Conservation (phyloP, 1,140 invertebrate genomes). For the Solenopsis invicta region DNA sequence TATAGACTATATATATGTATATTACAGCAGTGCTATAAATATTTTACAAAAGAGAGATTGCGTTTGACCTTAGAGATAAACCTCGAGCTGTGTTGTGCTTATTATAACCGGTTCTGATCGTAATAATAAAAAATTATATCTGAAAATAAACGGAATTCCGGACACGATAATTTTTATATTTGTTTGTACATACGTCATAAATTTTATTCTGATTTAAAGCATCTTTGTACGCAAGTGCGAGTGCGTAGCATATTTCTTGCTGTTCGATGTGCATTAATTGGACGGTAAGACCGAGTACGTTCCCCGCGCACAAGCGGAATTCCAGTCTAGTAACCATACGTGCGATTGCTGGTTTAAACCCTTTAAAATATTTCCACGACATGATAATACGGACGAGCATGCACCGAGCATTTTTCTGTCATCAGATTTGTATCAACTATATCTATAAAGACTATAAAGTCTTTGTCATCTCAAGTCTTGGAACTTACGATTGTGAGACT, state of each 20-base stretch:
- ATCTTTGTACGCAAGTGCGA: constrained; percentile 38
- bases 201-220: constrained; percentile 3
- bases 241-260: constrained; percentile 60
- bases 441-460: not conserved
- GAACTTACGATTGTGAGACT: not conserved
- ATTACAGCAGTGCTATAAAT: not conserved
- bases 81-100: not conserved
- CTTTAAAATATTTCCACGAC: constrained; percentile 69
- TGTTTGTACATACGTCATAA: not conserved
- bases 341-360: constrained; percentile 64
- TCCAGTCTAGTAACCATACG: constrained; percentile 81
- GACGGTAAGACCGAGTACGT: constrained; percentile 67
- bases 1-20: not conserved
- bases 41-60: constrained; percentile 26
- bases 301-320: constrained; percentile 74
- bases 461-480: not conserved
- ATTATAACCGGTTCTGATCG: constrained; percentile 16
- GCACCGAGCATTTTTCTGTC: not conserved
- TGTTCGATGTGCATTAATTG: constrained; percentile 75
- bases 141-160: constrained; percentile 6
- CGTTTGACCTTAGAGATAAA: constrained; percentile 45
- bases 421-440: not conserved
- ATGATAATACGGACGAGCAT: not conserved
- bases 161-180: not conserved
- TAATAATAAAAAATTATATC: constrained; percentile 7